Conservation (phyloP, 2,113 vertebrate genomes). For the Rutilus rutilus region DNA sequence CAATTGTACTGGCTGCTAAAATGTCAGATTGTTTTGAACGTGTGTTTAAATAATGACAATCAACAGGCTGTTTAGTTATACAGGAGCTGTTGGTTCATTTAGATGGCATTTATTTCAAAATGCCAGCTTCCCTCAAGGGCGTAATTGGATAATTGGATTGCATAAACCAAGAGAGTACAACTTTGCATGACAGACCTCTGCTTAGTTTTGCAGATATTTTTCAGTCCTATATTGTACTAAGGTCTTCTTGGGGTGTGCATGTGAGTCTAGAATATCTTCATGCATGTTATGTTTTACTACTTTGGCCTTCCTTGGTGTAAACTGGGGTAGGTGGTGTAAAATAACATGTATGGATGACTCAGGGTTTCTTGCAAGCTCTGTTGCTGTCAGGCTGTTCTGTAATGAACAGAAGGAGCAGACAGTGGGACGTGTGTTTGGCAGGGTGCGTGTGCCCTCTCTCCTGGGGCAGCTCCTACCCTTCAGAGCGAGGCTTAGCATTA, state of each 20-base stretch:
- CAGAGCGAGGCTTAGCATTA: neutral
- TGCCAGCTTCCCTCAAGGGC: conserved; percentile 36
- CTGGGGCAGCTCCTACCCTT: conserved; percentile 14
- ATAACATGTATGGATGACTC: neutral
- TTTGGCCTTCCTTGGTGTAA: neutral
- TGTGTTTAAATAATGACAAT: conserved; percentile 19
- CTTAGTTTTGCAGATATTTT: neutral
- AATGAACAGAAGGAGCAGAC: conserved; percentile 45
- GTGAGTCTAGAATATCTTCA: neutral
- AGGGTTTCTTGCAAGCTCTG: conserved; percentile 13
- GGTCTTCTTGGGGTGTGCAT: neutral
- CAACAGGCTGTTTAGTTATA: conserved; percentile 22
- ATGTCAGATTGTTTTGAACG: conserved; percentile 29
- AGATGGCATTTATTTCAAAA: conserved; percentile 42
- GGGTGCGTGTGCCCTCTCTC: neutral
- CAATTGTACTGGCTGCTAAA: neutral
- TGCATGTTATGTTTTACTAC: neutral
- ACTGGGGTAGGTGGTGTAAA: neutral
- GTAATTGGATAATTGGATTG: conserved; percentile 44
- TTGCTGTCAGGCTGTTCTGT: conserved; percentile 39
- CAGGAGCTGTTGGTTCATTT: conserved; percentile 17
- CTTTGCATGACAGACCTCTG: conserved; percentile 6
- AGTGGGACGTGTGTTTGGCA: conserved; percentile 2
- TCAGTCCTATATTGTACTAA: neutral
- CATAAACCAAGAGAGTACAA: conserved; percentile 29